These are phyloP conservation scores for Holacanthella duospinosa DNA, from an alignment of 2,888 invertebrate genomes.

Conservation along the genomic window DNA sequence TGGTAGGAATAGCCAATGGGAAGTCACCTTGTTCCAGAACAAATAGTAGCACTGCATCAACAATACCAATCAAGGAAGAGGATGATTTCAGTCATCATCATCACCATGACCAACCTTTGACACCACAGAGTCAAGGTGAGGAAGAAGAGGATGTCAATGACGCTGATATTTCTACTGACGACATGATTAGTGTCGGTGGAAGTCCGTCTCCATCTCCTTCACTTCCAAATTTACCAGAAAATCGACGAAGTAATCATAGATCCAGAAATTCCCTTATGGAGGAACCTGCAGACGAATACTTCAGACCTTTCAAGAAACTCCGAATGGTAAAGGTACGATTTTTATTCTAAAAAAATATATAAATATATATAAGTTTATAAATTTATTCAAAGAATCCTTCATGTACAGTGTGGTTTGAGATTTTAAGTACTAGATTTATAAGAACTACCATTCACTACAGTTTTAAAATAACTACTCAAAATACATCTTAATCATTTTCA, in stretches of 20 bases:
- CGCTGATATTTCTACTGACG: constrained; percentile 35
- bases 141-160: constrained; percentile 6
- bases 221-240: constrained; percentile 31
- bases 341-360: neutral
- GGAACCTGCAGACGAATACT: constrained; percentile 57
- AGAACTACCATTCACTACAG: too few species aligned
- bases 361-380: too few species aligned
- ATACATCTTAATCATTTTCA: too few species aligned
- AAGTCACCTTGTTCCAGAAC: neutral
- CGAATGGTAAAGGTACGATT: constrained; percentile 55
- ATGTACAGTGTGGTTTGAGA: too few species aligned
- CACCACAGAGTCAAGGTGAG: constrained; percentile 34
- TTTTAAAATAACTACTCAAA: too few species aligned
- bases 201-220: constrained; percentile 36
- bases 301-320: constrained; percentile 65
- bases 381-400: too few species aligned
- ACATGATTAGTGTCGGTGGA: constrained; percentile 37
- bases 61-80: neutral
- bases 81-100: constrained; percentile 1
- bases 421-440: too few species aligned
- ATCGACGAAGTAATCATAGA: neutral
- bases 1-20: neutral
- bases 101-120: constrained; percentile 21
- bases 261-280: constrained; percentile 26
- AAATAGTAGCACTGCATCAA: neutral